Evolutionary conservation across 2,888 invertebrate genomes (phyloP).

Genomic region (Dicranocentrus wangi): DNA sequence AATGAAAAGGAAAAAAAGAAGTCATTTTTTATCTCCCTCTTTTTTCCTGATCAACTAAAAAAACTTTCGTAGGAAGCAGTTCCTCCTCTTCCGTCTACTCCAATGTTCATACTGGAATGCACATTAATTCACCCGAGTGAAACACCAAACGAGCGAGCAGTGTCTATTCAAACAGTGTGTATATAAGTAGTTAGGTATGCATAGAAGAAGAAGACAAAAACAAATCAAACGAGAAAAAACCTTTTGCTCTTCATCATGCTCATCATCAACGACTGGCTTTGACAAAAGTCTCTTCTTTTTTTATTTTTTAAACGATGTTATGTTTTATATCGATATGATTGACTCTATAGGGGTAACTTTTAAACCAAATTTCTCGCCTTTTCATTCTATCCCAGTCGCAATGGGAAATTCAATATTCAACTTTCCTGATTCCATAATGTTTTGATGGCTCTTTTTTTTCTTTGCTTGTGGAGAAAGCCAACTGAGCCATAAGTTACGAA

Average conservation of each 20-base stretch:
- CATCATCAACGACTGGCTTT: too few species aligned
- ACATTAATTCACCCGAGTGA: conserved; percentile 28
- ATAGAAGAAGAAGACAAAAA: neutral
- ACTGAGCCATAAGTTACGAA: neutral
- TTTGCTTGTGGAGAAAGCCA: neutral
- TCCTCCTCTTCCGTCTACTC: neutral
- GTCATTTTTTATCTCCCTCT: neutral
- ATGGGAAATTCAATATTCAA: conserved; percentile 42
- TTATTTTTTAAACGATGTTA: too few species aligned
- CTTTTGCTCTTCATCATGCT: too few species aligned
- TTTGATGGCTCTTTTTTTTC: neutral
- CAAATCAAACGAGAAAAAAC: too few species aligned
- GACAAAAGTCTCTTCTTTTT: too few species aligned
- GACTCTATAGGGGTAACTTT: neutral
- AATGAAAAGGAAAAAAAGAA: conserved; percentile 5
- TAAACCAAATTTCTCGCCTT: neutral
- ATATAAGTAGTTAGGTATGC: too few species aligned
- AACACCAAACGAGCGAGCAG: neutral
- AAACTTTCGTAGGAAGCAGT: neutral
- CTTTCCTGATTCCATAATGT: conserved; percentile 30
- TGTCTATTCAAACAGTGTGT: too few species aligned
- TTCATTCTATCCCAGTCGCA: neutral
- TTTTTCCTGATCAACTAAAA: neutral
- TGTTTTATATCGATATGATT: neutral
- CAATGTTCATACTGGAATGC: conserved; percentile 48